Percentiles rank a stretch among this genome's conserved stretches.
phyloP scores from a whole-genome alignment of 2,888 invertebrate species.

The Drosophila infuscata region DNA sequence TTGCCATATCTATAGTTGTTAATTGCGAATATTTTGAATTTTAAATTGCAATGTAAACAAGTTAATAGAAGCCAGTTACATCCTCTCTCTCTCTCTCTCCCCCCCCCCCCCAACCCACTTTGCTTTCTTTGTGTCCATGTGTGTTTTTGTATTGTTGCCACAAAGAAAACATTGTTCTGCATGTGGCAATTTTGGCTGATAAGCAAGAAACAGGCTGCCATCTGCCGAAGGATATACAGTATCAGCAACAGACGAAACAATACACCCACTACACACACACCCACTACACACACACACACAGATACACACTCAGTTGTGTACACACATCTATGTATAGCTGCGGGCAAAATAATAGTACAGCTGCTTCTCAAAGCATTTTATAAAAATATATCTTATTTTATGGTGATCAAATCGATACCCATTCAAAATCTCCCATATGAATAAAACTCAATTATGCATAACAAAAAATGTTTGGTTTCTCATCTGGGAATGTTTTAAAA shows the following conservation, averaged over 20 bases:
- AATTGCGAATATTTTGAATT: constrained; percentile 41
- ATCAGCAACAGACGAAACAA: constrained; percentile 15
- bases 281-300: background rate
- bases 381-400: background rate
- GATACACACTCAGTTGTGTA: background rate
- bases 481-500: background rate
- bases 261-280: background rate
- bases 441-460: background rate
- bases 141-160: background rate
- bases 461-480: background rate
- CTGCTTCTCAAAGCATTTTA: background rate
- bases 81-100: too few relatives aligned
- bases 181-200: constrained; percentile 13
- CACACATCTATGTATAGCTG: background rate
- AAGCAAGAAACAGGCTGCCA: constrained; percentile 20
- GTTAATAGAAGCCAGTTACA: constrained; percentile 25
- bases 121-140: background rate
- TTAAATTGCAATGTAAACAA: constrained; percentile 35
- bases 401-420: background rate
- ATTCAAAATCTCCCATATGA: background rate
- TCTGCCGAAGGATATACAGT: constrained; percentile 67
- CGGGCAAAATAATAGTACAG: background rate
- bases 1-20: constrained; percentile 19
- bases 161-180: constrained; percentile 4
- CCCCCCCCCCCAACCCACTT: background rate